Evolutionary conservation across 2,797 vertebrate species (phyloP), one percentile per base, ranked within the genome.

Genomic region (Myotis planiceps): DNA sequence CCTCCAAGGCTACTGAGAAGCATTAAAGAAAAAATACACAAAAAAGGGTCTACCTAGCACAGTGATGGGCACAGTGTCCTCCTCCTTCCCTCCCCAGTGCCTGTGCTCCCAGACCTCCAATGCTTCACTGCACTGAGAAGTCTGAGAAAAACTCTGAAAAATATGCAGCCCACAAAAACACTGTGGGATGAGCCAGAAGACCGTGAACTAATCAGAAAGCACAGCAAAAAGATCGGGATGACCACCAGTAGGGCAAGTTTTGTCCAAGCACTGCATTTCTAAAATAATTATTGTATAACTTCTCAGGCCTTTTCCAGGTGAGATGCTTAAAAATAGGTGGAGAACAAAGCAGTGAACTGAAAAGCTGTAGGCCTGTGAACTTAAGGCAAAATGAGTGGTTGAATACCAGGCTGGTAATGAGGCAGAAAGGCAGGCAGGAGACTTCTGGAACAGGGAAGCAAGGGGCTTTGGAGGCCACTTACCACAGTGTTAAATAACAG

Each of bases 351-450:
- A 88, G 60, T 94, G 53, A 69, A 63, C 63, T 92, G 55, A 92
- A 95, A 95, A 96, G 78, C 75, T 84, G 82, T 81, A 75, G n/a
- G 79, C 88, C 83, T 97, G 80, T 92, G 71, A 97, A 93, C 21
- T 47, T 87, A 47, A 75, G 53, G 80, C 91, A 94, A 83, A 88
- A 82, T 83, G 58, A 45, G 58, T 87, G 65, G 84, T 23, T 81
- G 91, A 96, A 95, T 92, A 90, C 88, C 88, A 95, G 79, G 37
- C 82, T 83, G 71, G 95, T 96, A 97, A 97, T 96, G 92, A 96
- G 66, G 96, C 95, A 95, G 94, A 96, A 94, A 95, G 79, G 45
- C 95, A 96, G 79, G 96, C 79, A 89, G 91, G 85, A 92, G 75
- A 88, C 76, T 88, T 97, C 82, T 78, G 49, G 90, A 53, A 72